These are phyloP conservation scores for Opisthograptis luteolata DNA, from an alignment of 2,888 invertebrate species.

Conservation along the genomic window DNA sequence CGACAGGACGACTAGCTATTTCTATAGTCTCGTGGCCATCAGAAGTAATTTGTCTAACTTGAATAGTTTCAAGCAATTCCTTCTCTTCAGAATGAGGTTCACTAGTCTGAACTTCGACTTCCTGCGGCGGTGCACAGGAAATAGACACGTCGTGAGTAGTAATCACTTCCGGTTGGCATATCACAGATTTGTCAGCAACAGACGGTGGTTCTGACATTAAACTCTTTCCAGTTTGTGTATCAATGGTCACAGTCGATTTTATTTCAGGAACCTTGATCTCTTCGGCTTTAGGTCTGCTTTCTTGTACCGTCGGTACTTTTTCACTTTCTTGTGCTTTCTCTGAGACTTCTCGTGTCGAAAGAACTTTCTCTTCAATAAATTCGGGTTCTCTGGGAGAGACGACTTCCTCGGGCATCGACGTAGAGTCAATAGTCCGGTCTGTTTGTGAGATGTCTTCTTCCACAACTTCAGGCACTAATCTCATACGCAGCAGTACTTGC, in stretches of 20 bases:
- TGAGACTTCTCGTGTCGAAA: slow-evolving; percentile 38
- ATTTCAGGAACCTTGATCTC: slow-evolving; percentile 43
- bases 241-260: slow-evolving; percentile 67
- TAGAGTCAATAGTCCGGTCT: slow-evolving; percentile 87
- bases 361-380: slow-evolving; percentile 39
- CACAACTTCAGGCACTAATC: slow-evolving; percentile 60
- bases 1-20: slow-evolving; percentile 86
- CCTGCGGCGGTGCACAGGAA: slow-evolving; percentile 80
- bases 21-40: slow-evolving; percentile 89
- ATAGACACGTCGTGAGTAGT: slow-evolving; percentile 78
- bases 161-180: slow-evolving; percentile 65
- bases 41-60: slow-evolving; percentile 86
- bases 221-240: slow-evolving; percentile 88
- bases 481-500: slow-evolving; percentile 71
- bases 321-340: slow-evolving; percentile 47
- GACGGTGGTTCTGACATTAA: slow-evolving; percentile 74
- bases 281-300: slow-evolving; percentile 47
- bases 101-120: slow-evolving; percentile 87
- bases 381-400: slow-evolving; percentile 65
- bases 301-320: slow-evolving; percentile 47
- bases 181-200: slow-evolving; percentile 70
- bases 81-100: slow-evolving; percentile 76
- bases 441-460: slow-evolving; percentile 82
- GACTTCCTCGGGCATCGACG: slow-evolving; percentile 89
- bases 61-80: slow-evolving; percentile 85